phyloP scores from a whole-genome alignment of 2,113 vertebrate species.

The Thalassarche chlororhynchos region DNA sequence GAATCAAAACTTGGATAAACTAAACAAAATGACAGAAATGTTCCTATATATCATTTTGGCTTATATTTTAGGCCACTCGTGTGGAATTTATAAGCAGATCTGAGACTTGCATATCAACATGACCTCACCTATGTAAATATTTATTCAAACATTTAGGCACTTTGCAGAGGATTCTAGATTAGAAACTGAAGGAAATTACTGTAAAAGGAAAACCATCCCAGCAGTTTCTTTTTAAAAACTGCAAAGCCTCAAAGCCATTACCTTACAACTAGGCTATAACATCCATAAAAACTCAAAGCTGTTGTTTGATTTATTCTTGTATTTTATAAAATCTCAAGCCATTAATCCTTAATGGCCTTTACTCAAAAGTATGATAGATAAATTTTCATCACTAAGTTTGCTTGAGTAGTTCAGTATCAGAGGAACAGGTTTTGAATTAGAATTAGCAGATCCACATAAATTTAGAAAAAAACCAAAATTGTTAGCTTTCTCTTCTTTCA shows the following conservation, averaged over 20 bases:
- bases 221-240: not conserved
- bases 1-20: not conserved
- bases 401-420: not conserved
- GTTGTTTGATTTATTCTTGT: not conserved
- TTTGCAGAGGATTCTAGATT: not conserved
- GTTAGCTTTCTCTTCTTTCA: not conserved
- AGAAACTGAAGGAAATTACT: not conserved
- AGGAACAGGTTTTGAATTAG: not conserved
- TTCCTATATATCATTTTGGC: not conserved
- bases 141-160: not conserved
- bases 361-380: not conserved
- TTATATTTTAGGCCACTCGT: not conserved
- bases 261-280: not conserved
- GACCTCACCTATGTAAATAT: conserved; percentile 23
- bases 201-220: conserved; percentile 17
- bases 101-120: not conserved
- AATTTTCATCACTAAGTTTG: conserved; percentile 12
- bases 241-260: not conserved
- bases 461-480: not conserved
- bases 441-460: not conserved
- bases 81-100: not conserved
- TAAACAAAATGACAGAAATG: not conserved
- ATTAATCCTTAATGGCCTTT: not conserved
- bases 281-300: not conserved
- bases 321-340: not conserved